Evolutionary conservation across 2,797 vertebrate species (phyloP), one percentile per base, ranked within the genome.

Genomic region (Enoplosus armatus): DNA sequence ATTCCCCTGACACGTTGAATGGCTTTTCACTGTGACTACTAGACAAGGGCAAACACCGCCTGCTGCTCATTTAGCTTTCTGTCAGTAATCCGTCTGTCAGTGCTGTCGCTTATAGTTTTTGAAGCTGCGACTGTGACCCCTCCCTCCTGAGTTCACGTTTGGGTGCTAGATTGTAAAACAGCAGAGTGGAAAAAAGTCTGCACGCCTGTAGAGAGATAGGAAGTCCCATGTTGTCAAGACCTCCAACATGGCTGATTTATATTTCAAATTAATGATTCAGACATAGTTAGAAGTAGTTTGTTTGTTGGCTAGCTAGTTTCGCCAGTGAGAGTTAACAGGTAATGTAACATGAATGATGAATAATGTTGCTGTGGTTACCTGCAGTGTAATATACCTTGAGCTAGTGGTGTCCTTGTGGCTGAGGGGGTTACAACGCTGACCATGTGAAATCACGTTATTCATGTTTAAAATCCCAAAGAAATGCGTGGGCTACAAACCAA

Each of bases 1-100:
- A 90, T 93, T 91, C 90, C 85, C 85, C 27, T 75, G 86, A 90
- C 86, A 90, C 69, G 65, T 89, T 80, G 73, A 93, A 88, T 85
- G 76, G 77, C 76, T 77, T 80, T 83, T 90, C 72, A 53, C 59
- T 66, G 79, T 18, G 63, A 75, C 65, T 71, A 65, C 4, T 27
- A 87, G 85, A 86, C 75, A 16, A 91, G 85, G 80, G 61, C 86
- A 84, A 89, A 89, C 87, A 77, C 67, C 31, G 56, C 55, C 85
- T 67, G 75, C 74, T 60, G 75, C 77, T 82, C 65, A 55, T 82
- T 85, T 68, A 58, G 76, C 77, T 78, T 48, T 70, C 85, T 61
- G 72, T 84, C 78, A 77, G 77, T 54, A 47, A 75, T 80, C 67
- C 67, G 70, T 80, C 77, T 54, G 75, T 90, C 88, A 82, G 53